Evolutionary conservation across 2,113 vertebrate species (phyloP).

Genomic region (Prietella phreatophila): DNA sequence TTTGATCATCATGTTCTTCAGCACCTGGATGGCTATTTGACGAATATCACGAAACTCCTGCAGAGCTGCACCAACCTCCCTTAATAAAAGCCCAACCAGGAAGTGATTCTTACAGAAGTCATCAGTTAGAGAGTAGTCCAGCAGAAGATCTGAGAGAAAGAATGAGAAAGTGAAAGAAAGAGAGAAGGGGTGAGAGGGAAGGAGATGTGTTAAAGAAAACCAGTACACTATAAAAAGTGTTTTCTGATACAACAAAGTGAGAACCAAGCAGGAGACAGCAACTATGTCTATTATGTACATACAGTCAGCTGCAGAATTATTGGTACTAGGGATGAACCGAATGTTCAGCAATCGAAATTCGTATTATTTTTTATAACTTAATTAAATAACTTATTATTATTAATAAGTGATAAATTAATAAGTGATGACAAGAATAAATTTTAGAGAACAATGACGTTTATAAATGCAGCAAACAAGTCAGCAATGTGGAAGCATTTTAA

Average conservation of each 20-base stretch:
- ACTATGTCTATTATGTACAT: background rate
- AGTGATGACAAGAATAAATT: no score
- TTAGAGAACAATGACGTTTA: no score
- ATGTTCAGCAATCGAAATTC: no score
- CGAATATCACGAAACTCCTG: constrained; percentile 92
- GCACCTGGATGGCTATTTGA: constrained; percentile 86
- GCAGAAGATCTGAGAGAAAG: constrained; percentile 84
- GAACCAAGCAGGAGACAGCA: no score
- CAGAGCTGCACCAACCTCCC: constrained; percentile 87
- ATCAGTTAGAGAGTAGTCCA: constrained; percentile 92
- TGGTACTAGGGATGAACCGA: no score
- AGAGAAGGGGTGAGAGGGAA: background rate
- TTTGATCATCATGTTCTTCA: constrained; percentile 96
- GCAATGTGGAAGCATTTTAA: no score
- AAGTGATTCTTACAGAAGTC: constrained; percentile 99
- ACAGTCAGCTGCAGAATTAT: background rate
- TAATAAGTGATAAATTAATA: no score
- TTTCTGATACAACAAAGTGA: background rate
- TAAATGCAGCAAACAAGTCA: no score
- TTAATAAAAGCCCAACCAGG: constrained; percentile 88
- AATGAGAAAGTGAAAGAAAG: constrained; percentile 32
- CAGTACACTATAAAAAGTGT: background rate
- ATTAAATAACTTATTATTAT: no score
- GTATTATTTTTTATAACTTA: no score
- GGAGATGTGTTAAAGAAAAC: background rate